Conservation (phyloP, 2,113 vertebrate species). For the Psammodynastes pulverulentus region DNA sequence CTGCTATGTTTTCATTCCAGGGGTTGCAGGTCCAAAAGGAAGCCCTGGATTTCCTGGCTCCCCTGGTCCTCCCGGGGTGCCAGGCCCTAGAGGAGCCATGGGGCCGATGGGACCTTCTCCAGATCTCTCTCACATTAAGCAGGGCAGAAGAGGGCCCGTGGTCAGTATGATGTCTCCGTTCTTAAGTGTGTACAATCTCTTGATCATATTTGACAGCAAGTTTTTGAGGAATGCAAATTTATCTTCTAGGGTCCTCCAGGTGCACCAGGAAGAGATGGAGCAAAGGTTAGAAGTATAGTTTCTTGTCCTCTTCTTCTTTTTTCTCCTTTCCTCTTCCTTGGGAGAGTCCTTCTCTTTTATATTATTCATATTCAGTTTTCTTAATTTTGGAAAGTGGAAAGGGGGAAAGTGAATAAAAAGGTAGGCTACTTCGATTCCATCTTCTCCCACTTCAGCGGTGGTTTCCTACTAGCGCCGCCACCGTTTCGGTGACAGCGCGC, state of each 20-base stretch:
- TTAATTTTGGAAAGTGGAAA: background rate
- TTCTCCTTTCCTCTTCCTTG: background rate
- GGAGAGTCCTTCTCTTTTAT: background rate
- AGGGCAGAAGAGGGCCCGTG: slow-evolving; percentile 89
- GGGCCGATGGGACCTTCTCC: slow-evolving; percentile 93
- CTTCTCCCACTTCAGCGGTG: too few species aligned
- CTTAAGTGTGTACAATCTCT: background rate
- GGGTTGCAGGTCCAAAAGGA: slow-evolving; percentile 85
- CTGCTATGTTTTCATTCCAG: slow-evolving; percentile 63
- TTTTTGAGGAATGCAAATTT: slow-evolving; percentile 48
- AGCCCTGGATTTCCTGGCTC: slow-evolving; percentile 79
- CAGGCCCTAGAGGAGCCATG: slow-evolving; percentile 91
- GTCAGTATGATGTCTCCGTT: slow-evolving; percentile 72
- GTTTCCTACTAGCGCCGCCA: too few species aligned
- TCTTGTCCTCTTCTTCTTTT: background rate
- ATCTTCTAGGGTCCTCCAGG: slow-evolving; percentile 83
- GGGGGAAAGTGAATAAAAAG: background rate
- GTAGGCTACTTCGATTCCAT: background rate
- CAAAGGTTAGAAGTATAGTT: slow-evolving; percentile 76
- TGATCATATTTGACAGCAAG: background rate
- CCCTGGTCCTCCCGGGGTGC: slow-evolving; percentile 79
- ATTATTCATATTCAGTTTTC: background rate
- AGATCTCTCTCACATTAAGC: slow-evolving; percentile 90
- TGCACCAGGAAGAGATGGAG: slow-evolving; percentile 86
- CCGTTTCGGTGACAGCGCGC: too few species aligned